phyloP scores from a whole-genome alignment of 2,888 invertebrate species.

The Sminthurides aquaticus region DNA sequence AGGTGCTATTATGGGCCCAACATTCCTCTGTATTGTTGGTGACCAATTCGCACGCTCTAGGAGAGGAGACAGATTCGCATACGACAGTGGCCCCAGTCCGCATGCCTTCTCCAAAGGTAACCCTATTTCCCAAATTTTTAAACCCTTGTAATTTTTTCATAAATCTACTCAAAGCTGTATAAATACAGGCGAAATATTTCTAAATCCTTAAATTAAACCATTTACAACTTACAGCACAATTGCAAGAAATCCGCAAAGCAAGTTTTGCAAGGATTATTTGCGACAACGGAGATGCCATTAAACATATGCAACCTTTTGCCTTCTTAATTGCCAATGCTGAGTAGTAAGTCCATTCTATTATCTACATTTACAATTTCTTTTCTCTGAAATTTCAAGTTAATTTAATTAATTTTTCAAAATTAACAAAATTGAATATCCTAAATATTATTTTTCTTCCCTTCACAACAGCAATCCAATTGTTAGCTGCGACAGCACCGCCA shows the following conservation, averaged over 20 bases:
- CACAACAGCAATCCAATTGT: constrained; percentile 63
- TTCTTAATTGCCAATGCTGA: constrained; percentile 41
- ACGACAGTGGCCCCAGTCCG: constrained; percentile 45
- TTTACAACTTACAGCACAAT: constrained; percentile 52
- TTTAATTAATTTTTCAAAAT: too few species aligned
- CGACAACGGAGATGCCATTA: constrained; percentile 66
- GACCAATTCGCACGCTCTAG: constrained; percentile 48
- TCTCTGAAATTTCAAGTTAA: constrained; percentile 2
- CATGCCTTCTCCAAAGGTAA: constrained; percentile 41
- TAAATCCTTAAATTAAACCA: background rate
- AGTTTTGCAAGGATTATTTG: constrained; percentile 71
- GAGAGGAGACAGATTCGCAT: constrained; percentile 49
- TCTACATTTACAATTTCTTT: background rate
- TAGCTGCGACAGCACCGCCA: constrained; percentile 53
- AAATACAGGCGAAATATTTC: background rate
- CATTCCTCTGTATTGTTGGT: constrained; percentile 45
- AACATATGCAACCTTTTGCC: constrained; percentile 54
- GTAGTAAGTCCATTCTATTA: constrained; percentile 43
- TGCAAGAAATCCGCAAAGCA: constrained; percentile 66
- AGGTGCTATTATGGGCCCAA: constrained; percentile 41
- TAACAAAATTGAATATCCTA: constrained; percentile 27
- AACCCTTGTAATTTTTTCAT: background rate
- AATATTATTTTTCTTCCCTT: too few species aligned
- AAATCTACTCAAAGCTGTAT: background rate
- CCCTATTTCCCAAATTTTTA: too few species aligned